phyloP scores from a whole-genome alignment of 2,797 vertebrate genomes.

The Phataginus tricuspis region DNA sequence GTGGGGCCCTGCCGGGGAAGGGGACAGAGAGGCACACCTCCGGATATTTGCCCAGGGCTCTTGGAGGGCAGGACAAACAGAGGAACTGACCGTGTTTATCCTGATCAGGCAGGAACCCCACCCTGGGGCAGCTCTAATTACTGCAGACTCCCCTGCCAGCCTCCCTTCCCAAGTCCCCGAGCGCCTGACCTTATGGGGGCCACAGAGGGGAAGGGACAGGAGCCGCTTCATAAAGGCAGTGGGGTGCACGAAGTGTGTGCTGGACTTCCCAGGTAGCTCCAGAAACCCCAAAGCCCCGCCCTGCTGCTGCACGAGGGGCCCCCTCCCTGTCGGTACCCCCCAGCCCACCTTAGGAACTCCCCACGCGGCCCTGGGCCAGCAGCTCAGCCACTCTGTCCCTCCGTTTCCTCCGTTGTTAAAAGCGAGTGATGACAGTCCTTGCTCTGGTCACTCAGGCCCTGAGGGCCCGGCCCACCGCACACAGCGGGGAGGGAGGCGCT shows the following conservation, averaged over 20 bases:
- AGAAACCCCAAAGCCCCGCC: background rate
- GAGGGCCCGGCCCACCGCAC: background rate
- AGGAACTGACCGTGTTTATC: conserved; percentile 80
- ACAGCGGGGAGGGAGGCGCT: background rate
- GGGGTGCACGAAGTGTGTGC: background rate
- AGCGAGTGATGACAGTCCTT: background rate
- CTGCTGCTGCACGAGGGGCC: rapidly evolving
- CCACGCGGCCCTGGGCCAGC: rapidly evolving
- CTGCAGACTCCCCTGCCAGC: background rate
- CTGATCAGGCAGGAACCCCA: conserved; percentile 16
- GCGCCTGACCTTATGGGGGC: background rate
- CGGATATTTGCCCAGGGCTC: conserved; percentile 73
- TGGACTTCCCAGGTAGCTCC: background rate
- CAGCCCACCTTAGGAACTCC: background rate
- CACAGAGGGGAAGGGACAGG: background rate
- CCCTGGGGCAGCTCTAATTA: conserved; percentile 15
- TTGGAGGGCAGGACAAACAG: conserved; percentile 74
- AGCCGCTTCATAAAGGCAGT: background rate
- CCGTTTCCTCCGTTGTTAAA: background rate
- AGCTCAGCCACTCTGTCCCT: background rate
- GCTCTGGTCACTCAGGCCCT: background rate
- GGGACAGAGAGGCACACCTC: conserved; percentile 50
- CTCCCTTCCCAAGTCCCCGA: background rate
- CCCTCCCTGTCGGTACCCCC: background rate
- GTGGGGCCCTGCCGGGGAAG: background rate